Evolutionary conservation across 2,888 invertebrate species (phyloP), one percentile per base, ranked within the genome.

Genomic region (Chalcosyrphus nemorum): DNA sequence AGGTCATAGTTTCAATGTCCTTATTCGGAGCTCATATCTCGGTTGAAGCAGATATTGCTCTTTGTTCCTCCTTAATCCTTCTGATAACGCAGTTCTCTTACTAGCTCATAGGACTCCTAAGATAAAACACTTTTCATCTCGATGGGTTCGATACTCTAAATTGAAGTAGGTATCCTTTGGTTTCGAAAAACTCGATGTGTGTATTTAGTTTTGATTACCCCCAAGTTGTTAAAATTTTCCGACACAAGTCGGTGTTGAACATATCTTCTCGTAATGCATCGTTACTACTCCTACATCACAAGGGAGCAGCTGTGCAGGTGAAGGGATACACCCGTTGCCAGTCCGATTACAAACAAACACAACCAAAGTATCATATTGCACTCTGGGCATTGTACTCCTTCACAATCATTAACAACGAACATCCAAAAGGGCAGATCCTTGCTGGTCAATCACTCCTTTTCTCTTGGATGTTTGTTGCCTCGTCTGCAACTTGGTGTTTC

Each of bases 291-390:
- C 27, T 38, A 21, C 29, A 43, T 59, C 52, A 17, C 11, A 45
- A 38, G 6, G 27, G 2, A 45, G 52, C 77, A 84, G 82, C 72
- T 84, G 82, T 63, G 80, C 78, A 84, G 80, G 80, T 84, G 84
- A 80, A 84, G 52, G 74, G 65, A 41, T 70, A 50, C 74, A 84
- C 80, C 57, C 84, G 54, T 45, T 70, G 29, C 32, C 61, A 57
- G 71, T 61, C 52, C 15, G 24, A 65, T 47, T 21, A 70, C 68
- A 81, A 84, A 47, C 65, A 84, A 84, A 78, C 35, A 74, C 35
- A 24, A 56, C 72, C n/a, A 19, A 47, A 50, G 57, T 78, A 80
- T 84, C 84, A 74, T 84, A 84, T 84, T 84, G 80, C 84, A 84
- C 84, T 43, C 47, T 17, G 43, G 13, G 50, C 6, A 54, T 41